Conservation (phyloP, 2,888 invertebrate genomes). For the Philopedon plagiatum region DNA sequence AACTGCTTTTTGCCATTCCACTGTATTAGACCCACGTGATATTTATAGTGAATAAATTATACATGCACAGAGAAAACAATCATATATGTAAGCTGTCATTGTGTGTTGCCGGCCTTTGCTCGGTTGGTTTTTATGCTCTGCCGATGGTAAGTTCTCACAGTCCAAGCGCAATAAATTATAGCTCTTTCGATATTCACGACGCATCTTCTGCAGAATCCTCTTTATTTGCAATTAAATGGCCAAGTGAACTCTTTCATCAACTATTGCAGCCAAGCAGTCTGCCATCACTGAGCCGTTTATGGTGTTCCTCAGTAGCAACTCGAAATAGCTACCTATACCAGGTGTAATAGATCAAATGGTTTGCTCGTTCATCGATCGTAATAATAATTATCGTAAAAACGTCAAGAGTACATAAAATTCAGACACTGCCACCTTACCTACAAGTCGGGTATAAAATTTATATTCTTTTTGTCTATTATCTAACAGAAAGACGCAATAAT, state of each 20-base stretch:
- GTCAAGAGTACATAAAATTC: conserved; percentile 3
- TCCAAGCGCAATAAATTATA: conserved; percentile 65
- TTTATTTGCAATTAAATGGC: conserved; percentile 66
- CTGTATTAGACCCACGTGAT: conserved; percentile 38
- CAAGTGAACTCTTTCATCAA: conserved; percentile 66
- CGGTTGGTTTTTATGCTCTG: conserved; percentile 57
- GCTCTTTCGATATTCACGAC: conserved; percentile 65
- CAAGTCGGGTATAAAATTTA: no score
- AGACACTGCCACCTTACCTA: no score
- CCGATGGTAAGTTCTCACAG: conserved; percentile 65
- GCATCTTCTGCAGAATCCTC: conserved; percentile 66
- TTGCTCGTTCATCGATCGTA: conserved; percentile 2
- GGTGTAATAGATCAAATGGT: conserved; percentile 59
- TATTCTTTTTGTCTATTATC: no score
- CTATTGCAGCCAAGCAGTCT: conserved; percentile 67
- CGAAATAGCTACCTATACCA: conserved; percentile 60
- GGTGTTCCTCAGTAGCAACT: conserved; percentile 62
- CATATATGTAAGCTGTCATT: conserved; percentile 49
- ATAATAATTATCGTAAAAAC: conserved; percentile 2
- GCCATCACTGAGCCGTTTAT: conserved; percentile 63
- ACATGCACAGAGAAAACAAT: conserved; percentile 47
- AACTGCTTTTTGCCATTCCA: background rate
- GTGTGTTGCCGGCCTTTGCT: conserved; percentile 43
- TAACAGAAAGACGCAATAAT: no score
- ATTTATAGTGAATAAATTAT: conserved; percentile 49